These are phyloP conservation scores for Bubo blakistoni DNA, from an alignment of 2,113 vertebrate genomes.

Conservation along the genomic window DNA sequence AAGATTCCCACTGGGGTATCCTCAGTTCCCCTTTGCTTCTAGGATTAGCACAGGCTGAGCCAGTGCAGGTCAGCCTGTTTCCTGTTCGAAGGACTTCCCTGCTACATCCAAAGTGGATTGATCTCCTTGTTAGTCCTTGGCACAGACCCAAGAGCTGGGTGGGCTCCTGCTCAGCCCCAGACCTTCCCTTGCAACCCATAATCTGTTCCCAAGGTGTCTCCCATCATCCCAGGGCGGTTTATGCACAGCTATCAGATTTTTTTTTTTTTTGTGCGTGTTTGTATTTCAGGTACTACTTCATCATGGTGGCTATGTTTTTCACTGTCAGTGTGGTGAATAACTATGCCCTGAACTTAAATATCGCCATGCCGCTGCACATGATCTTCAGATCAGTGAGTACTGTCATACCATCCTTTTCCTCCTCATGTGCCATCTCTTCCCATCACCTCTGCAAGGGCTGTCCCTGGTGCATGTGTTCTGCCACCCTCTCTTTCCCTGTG, in stretches of 20 bases:
- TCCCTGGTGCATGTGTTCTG: rapidly evolving
- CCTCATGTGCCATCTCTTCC: neutral
- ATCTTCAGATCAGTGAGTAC: conserved; percentile 95
- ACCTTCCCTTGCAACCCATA: neutral
- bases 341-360: conserved; percentile 95
- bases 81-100: neutral
- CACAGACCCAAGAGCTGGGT: neutral
- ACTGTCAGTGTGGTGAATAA: conserved; percentile 96
- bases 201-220: neutral
- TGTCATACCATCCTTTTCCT: neutral
- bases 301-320: conserved; percentile 99
- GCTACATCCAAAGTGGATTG: neutral
- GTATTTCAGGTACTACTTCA: conserved; percentile 82
- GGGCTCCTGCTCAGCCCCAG: neutral
- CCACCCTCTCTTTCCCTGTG: neutral
- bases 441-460: neutral
- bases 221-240: neutral
- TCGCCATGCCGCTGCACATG: conserved; percentile 97
- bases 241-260: neutral
- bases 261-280: neutral
- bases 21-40: neutral
- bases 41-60: neutral
- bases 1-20: neutral
- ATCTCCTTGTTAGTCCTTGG: neutral
- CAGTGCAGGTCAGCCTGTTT: neutral